Base-by-base conservation (phyloP, 2,113 vertebrate genomes). In the Micronycteris hirsuta region DNA sequence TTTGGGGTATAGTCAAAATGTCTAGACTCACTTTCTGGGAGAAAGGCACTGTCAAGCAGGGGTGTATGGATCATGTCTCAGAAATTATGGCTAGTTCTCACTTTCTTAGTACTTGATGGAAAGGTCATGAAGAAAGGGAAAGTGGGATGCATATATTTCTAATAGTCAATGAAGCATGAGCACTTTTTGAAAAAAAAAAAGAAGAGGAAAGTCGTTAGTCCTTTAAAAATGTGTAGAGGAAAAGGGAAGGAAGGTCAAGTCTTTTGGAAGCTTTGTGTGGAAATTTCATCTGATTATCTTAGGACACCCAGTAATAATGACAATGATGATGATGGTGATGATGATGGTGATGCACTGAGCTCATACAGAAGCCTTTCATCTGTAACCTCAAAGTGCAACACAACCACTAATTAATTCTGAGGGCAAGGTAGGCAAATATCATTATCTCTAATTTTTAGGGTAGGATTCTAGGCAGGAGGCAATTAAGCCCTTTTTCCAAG, bases 401-500 rank as follows among this genome's bases (percentile, higher is more conserved):
- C 43, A 96, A 93, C 78, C 83, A 93, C 86, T 97, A 97, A 97
- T 97, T 97, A 96, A 94, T 94, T 92, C 61, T 95, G 38, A 67
- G 85, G 49, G 56, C 61, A 56, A 93, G 65, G 47, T 89, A 94
- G 68, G 83, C 65, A 97, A 96, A 96, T 95, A 96, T 88, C 84
- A 96, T 97, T 96, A 97, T 86, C 94, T 89, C 28, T 38, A 94
- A 89, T 91, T 97, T 96, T 65, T 24, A 80, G 38, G 41, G 1
- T 36, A 94, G 49, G 47, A 92, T 76, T 90, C 71, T 20, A 87
- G 56, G 81, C 82, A 89, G 74, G 67, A 92, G n/a, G 49, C 93
- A 89, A 96, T 81, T 91, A 94, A 86, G 31, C 36, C 49, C n/a
- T 92, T 95, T 83, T 67, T n/a, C 65, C 67, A 85, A 95, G 80